Conservation (phyloP, 2,888 invertebrate species). For the Macroteleia sp. region DNA sequence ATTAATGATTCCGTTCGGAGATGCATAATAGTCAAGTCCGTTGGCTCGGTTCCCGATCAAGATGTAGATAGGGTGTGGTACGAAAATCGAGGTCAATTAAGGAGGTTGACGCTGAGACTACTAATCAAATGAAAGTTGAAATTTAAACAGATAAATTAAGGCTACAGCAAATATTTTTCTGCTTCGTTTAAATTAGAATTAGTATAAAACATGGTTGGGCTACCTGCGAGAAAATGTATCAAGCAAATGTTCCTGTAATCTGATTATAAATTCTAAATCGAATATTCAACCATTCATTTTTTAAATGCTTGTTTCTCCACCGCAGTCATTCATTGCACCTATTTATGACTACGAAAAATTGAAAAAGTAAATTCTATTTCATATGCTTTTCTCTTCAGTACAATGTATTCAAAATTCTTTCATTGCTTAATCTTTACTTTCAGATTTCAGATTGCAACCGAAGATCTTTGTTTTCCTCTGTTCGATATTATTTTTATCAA, state of each 20-base stretch:
- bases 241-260: conserved; percentile 14
- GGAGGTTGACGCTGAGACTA: conserved; percentile 51
- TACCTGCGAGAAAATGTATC: background rate
- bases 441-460: too few relatives aligned
- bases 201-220: conserved; percentile 26
- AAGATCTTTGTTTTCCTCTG: too few relatives aligned
- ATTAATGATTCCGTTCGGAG: conserved; percentile 45
- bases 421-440: too few relatives aligned
- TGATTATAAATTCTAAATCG: conserved; percentile 27
- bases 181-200: conserved; percentile 41
- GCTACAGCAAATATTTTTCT: conserved; percentile 20
- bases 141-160: conserved; percentile 45
- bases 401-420: too few relatives aligned
- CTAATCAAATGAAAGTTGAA: conserved; percentile 60
- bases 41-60: conserved; percentile 17
- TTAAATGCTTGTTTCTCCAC: background rate
- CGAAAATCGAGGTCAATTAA: conserved; percentile 65
- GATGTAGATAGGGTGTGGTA: conserved; percentile 65
- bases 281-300: conserved; percentile 12
- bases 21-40: conserved; percentile 45
- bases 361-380: conserved; percentile 21
- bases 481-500: conserved; percentile 28
- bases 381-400: too few relatives aligned
- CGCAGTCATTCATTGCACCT: background rate
- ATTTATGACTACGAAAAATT: too few relatives aligned